Conservation (phyloP, 2,888 invertebrate genomes). For the Cotesia congregata region DNA sequence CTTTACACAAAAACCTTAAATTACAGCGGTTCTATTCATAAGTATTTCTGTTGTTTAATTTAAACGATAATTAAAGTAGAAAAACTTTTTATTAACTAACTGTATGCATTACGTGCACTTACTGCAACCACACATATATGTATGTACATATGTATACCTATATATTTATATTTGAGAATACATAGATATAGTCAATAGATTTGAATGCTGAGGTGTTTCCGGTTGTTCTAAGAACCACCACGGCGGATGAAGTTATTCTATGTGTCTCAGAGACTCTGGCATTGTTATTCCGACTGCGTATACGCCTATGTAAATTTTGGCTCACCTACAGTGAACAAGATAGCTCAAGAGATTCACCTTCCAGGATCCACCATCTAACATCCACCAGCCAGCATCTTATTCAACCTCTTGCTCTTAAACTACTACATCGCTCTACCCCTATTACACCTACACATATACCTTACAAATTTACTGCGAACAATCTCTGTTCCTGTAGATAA, state of each 20-base stretch:
- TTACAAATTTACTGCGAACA: background rate
- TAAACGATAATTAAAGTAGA: background rate
- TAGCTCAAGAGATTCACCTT: conserved; percentile 16
- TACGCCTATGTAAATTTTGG: conserved; percentile 62
- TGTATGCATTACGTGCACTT: background rate
- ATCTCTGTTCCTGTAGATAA: background rate
- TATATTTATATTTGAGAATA: background rate
- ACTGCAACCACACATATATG: background rate
- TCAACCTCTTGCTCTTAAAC: background rate
- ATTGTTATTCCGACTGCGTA: conserved; percentile 62
- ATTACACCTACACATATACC: background rate
- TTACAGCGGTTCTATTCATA: background rate
- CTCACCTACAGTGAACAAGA: conserved; percentile 49
- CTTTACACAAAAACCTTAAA: background rate
- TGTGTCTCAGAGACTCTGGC: conserved; percentile 53
- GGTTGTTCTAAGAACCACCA: conserved; percentile 17
- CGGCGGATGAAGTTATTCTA: conserved; percentile 36
- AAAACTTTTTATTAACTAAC: background rate
- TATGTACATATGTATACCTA: background rate
- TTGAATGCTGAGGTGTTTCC: background rate
- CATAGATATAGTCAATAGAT: background rate
- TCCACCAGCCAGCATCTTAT: background rate
- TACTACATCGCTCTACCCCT: background rate
- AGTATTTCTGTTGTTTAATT: background rate
- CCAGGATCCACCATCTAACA: background rate